Evolutionary conservation across 2,113 vertebrate genomes (phyloP), one percentile per base, ranked within the genome.

Genomic region (Chlorodrepanis virens): DNA sequence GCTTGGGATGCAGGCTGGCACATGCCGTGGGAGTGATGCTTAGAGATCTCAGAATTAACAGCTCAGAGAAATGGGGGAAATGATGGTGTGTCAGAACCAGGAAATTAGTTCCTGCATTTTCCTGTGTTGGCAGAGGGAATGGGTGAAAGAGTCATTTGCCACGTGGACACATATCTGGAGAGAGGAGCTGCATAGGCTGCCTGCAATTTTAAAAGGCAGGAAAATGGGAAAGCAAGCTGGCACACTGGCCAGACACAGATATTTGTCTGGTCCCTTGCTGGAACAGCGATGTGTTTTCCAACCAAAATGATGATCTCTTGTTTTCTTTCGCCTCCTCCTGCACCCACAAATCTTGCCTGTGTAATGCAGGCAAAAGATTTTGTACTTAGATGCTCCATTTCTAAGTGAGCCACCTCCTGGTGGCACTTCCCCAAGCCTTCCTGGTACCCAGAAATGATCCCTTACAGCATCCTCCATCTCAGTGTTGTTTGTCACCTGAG

Each of bases 1-100:
- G 27, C 1, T 4, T 15, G n/a, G 22, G 68, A 20, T 10, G 6
- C 19, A 35, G 59, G 61, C 65, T 53, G 69, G 42, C 81, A 59
- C 1, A 0, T 2, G 35, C 31, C 0, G 5, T 4, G 14, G 33
- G 49, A 63, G 24, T 0, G 7, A 39, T 6, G 64, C 2, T 82
- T 2, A 12, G 76, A 54, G 28, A 50, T 65, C 76, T 74, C 69
- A 28, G 61, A 44, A 61, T 18, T 22, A 57, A 65, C 8, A 11
- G 14, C 69, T 54, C 2, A 0, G 64, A 50, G 40, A 69, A 74
- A 87, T 1, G 10, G 14, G 52, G 42, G 45, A 52, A 77, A 71
- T 18, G 47, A 70, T 37, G 52, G 70, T 37, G 7, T 18, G 56
- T 37, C 52, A 70, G 28, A 24, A 67, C 9, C 70, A 71, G 89